Conservation (phyloP, 2,888 invertebrate species). For the Chrysolina haemoptera region DNA sequence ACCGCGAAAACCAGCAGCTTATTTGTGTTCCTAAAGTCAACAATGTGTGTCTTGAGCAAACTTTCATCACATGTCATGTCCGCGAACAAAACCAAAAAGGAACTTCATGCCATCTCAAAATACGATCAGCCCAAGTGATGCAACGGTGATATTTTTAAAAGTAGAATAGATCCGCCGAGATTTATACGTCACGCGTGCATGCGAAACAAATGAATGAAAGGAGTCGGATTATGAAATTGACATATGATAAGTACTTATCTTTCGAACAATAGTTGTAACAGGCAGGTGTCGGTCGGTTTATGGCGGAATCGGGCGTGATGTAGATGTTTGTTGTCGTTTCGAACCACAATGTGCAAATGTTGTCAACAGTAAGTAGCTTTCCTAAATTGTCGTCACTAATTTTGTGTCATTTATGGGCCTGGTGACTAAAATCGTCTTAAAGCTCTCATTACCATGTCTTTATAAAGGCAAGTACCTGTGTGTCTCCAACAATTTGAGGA, state of each 20-base stretch:
- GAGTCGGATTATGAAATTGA: slow-evolving; percentile 39
- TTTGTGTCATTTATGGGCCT: slow-evolving; percentile 8
- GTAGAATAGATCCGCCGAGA: slow-evolving; percentile 8
- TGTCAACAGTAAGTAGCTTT: slow-evolving; percentile 73
- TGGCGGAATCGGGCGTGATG: neutral
- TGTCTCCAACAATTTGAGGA: too few species aligned
- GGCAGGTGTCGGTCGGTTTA: slow-evolving; percentile 9
- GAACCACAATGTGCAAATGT: slow-evolving; percentile 71
- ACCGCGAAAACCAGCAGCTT: neutral
- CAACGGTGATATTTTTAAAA: slow-evolving; percentile 38
- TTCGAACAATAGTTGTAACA: slow-evolving; percentile 34
- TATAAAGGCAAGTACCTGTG: too few species aligned
- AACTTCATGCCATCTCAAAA: slow-evolving; percentile 24
- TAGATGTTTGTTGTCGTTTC: slow-evolving; percentile 26
- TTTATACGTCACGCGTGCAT: neutral
- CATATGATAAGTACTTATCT: slow-evolving; percentile 48
- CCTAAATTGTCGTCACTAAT: neutral
- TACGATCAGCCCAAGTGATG: slow-evolving; percentile 31
- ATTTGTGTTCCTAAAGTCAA: neutral
- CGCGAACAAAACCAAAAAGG: slow-evolving; percentile 15
- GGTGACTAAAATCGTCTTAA: neutral
- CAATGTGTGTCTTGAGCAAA: neutral
- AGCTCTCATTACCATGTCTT: too few species aligned
- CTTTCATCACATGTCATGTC: neutral
- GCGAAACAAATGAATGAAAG: slow-evolving; percentile 7